Evolutionary conservation across 2,888 invertebrate species (phyloP).

Genomic region (Dolichopus griseipennis): DNA sequence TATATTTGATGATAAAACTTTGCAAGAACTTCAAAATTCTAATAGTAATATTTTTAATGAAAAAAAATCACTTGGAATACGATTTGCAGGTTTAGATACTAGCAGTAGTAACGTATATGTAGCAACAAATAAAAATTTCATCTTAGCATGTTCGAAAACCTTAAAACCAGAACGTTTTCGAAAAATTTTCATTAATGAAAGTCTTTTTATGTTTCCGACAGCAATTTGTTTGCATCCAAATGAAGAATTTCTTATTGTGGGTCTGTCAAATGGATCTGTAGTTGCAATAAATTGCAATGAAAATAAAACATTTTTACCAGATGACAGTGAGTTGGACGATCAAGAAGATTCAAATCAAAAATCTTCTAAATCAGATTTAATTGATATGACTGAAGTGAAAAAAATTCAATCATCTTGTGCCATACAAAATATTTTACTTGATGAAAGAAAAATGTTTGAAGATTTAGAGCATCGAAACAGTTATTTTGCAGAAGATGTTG

Average conservation of each 20-base stretch:
- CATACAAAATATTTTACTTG: slow-evolving; percentile 41
- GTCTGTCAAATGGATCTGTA: slow-evolving; percentile 40
- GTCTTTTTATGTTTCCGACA: slow-evolving; percentile 37
- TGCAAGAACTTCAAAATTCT: slow-evolving; percentile 36
- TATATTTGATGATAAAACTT: slow-evolving; percentile 37
- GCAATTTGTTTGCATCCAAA: slow-evolving; percentile 33
- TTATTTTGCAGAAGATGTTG: slow-evolving; percentile 17
- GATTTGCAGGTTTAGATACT: slow-evolving; percentile 37
- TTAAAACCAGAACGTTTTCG: slow-evolving; percentile 34
- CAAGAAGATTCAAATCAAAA: background rate
- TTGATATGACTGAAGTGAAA: background rate
- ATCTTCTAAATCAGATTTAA: slow-evolving; percentile 5
- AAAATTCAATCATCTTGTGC: slow-evolving; percentile 33
- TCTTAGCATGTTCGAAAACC: slow-evolving; percentile 36
- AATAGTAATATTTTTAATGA: slow-evolving; percentile 24
- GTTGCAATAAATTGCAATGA: slow-evolving; percentile 36
- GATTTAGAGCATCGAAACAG: background rate
- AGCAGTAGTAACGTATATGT: slow-evolving; percentile 35
- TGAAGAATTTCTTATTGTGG: slow-evolving; percentile 36
- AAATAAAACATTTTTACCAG: slow-evolving; percentile 19
- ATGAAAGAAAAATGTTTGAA: slow-evolving; percentile 32
- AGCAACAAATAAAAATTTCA: slow-evolving; percentile 39
- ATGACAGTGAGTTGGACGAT: background rate
- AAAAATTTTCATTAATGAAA: slow-evolving; percentile 34
- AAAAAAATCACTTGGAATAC: slow-evolving; percentile 31